A percentile compares a stretch with the other conserved stretches of the same genome.
These are phyloP conservation scores for Euspilapteryx auroguttella DNA, from an alignment of 2,888 invertebrate species.

Conservation along the genomic window DNA sequence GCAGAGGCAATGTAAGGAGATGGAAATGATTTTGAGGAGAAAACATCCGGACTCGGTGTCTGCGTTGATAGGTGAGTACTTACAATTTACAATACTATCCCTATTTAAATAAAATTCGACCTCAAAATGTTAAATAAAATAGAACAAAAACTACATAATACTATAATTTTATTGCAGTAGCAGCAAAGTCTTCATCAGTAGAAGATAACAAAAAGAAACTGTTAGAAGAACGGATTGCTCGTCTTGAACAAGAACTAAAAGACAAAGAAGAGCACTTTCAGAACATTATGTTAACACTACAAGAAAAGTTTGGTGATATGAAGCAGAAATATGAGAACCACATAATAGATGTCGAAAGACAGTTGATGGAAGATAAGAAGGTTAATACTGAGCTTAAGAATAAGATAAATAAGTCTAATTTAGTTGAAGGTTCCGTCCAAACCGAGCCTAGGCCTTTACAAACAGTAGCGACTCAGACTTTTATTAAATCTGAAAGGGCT, in stretches of 20 bases:
- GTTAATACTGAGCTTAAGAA: slow-evolving; percentile 54
- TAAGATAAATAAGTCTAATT: slow-evolving; percentile 40
- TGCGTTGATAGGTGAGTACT: slow-evolving; percentile 65
- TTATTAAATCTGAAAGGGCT: slow-evolving; percentile 30
- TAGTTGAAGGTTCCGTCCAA: slow-evolving; percentile 41
- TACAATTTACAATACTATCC: too few species aligned
- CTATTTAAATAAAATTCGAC: too few species aligned
- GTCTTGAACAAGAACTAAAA: slow-evolving; percentile 70
- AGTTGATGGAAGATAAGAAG: slow-evolving; percentile 53
- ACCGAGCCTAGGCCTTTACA: slow-evolving; percentile 31
- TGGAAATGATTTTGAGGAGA: slow-evolving; percentile 77
- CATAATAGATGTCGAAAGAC: slow-evolving; percentile 73
- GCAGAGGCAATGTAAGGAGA: slow-evolving; percentile 79
- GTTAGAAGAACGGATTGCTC: slow-evolving; percentile 71
- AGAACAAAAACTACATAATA: too few species aligned
- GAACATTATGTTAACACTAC: slow-evolving; percentile 70
- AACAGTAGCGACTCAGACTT: slow-evolving; percentile 31
- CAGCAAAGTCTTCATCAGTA: slow-evolving; percentile 56
- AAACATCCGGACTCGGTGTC: slow-evolving; percentile 85
- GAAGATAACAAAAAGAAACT: slow-evolving; percentile 63
- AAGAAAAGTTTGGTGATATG: slow-evolving; percentile 76
- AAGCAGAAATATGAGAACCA: slow-evolving; percentile 76
- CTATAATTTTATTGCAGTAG: slow-evolving; percentile 53
- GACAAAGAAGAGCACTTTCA: slow-evolving; percentile 72
- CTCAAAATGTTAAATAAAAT: too few species aligned